Conservation (phyloP, 2,888 invertebrate genomes). For the Acanthosoma haemorrhoidale region DNA sequence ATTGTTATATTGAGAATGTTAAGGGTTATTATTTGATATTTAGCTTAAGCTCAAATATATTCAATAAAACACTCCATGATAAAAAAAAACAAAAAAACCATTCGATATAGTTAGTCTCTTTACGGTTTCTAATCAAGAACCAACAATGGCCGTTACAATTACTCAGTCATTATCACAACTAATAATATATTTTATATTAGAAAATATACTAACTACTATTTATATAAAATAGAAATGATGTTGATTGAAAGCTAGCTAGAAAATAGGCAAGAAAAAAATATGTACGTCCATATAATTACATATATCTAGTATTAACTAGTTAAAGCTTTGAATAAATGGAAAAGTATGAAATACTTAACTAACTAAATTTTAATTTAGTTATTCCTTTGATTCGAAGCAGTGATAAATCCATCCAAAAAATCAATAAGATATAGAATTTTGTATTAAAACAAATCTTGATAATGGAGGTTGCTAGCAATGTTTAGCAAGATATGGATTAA, state of each 20-base stretch:
- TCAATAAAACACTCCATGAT: too few species aligned
- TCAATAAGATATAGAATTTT: not conserved
- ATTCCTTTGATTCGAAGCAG: not conserved
- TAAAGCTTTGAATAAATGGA: not conserved
- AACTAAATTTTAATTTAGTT: not conserved
- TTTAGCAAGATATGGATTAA: not conserved
- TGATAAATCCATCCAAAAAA: not conserved
- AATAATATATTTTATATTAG: not conserved
- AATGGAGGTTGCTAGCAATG: too few species aligned
- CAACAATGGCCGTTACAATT: not conserved
- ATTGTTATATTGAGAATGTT: too few species aligned
- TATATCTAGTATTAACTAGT: not conserved
- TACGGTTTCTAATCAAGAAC: too few species aligned
- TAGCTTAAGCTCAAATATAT: too few species aligned
- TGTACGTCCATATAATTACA: not conserved
- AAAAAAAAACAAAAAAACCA: too few species aligned
- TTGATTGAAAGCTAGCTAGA: conserved; percentile 5
- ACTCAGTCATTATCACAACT: conserved; percentile 7
- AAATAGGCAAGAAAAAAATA: not conserved
- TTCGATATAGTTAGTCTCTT: not conserved
- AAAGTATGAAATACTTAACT: not conserved
- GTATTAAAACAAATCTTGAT: not conserved
- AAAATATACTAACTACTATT: conserved; percentile 1
- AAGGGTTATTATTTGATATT: too few species aligned
- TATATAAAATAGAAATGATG: not conserved